phyloP scores from a whole-genome alignment of 2,888 invertebrate species.

The Frankliniella intonsa region DNA sequence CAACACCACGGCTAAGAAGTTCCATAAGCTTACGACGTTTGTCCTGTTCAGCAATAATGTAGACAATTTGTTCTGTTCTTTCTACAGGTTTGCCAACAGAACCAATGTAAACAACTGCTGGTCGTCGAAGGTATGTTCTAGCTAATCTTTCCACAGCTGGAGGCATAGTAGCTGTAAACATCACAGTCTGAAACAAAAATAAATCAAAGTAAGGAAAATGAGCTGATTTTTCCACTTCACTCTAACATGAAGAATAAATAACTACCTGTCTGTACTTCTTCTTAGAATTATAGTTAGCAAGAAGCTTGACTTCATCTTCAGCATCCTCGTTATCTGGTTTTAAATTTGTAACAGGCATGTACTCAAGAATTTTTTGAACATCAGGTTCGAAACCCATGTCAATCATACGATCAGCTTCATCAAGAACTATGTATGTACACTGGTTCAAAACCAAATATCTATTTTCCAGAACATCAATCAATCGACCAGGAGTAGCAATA shows the following conservation, averaged over 20 bases:
- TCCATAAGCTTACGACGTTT: conserved; percentile 95
- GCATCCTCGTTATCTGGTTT: conserved; percentile 99
- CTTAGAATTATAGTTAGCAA: conserved; percentile 91
- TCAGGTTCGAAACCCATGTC: conserved; percentile 99
- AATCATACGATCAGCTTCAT: conserved; percentile 99
- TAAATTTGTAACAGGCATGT: conserved; percentile 95
- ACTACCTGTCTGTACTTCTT: conserved; percentile 87
- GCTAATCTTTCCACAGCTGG: conserved; percentile 95
- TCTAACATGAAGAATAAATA: conserved; percentile 7
- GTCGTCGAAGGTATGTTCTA: conserved; percentile 86
- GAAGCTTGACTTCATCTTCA: conserved; percentile 83
- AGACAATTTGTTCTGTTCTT: conserved; percentile 94
- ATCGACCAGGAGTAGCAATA: conserved; percentile 98
- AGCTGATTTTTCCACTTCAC: not conserved
- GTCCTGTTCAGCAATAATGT: conserved; percentile 90
- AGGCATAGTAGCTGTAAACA: conserved; percentile 99
- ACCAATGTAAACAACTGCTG: conserved; percentile 96
- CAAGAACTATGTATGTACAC: conserved; percentile 95
- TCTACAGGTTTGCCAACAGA: conserved; percentile 96
- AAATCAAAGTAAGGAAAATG: conserved; percentile 21
- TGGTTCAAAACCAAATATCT: conserved; percentile 93
- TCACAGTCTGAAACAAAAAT: conserved; percentile 71
- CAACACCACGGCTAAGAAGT: conserved; percentile 82
- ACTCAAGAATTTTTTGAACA: conserved; percentile 95
- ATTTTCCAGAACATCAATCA: conserved; percentile 97